A percentile compares a stretch with the other conserved stretches of the same genome.
These are phyloP conservation scores for Cotesia vestalis DNA, from an alignment of 1,140 invertebrate genomes.

Conservation along the genomic window DNA sequence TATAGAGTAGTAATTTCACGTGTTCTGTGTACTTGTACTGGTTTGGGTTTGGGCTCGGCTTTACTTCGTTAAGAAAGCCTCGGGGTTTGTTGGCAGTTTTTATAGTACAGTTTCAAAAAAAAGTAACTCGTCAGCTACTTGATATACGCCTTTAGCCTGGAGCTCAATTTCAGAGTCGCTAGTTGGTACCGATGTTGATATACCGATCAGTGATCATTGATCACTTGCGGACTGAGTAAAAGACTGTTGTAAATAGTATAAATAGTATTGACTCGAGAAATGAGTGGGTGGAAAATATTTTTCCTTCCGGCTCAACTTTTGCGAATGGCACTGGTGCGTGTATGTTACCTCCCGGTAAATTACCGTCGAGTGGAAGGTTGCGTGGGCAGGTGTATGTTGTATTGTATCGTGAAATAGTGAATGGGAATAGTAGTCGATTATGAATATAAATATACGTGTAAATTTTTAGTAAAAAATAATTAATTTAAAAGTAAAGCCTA, in stretches of 20 bases:
- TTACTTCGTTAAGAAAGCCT: conserved; percentile 2
- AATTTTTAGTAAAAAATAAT: too few species aligned
- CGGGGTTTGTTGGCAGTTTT: conserved; percentile 2
- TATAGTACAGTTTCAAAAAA: background rate
- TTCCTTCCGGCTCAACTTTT: conserved; percentile 32
- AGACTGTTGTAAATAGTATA: too few species aligned
- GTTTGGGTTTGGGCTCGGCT: too few species aligned
- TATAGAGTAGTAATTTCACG: background rate
- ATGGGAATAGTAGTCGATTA: conserved; percentile 34
- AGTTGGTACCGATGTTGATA: conserved; percentile 1
- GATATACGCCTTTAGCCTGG: conserved; percentile 47
- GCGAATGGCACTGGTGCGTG: too few species aligned
- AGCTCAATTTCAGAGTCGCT: conserved; percentile 35
- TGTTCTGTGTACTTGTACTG: too few species aligned
- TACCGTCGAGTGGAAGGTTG: conserved; percentile 41
- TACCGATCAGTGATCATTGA: background rate
- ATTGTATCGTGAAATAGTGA: conserved; percentile 43
- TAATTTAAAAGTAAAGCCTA: too few species aligned
- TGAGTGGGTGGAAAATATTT: conserved; percentile 46
- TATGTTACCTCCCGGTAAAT: conserved; percentile 38
- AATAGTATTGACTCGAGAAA: background rate
- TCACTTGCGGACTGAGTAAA: background rate
- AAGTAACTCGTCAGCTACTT: conserved; percentile 45
- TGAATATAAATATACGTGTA: background rate
- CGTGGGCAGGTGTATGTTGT: conserved; percentile 45